Base-by-base conservation (phyloP, 2,797 vertebrate species). In the Lacerta bilineata region DNA sequence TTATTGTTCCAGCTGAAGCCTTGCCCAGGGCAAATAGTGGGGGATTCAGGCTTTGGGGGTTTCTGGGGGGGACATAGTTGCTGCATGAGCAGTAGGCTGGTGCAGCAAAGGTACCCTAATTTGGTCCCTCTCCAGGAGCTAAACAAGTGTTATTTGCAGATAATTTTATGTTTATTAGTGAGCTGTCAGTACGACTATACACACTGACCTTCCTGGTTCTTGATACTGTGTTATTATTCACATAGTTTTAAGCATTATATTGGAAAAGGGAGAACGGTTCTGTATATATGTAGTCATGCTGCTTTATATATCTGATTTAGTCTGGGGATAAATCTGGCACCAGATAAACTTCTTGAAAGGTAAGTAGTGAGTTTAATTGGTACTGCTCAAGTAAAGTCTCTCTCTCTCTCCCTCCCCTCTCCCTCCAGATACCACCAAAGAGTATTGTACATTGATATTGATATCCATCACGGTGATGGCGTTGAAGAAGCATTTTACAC, bases 401-500 rank as follows among this genome's bases (percentile, higher is more conserved):
- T 50, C 39, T 71, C 10, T 27, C 39, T 71, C 10, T 27, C 61
- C 43, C 33, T 68, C n/a, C 17, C 59, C 11, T 20, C 64, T 43
- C 33, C 46, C 25, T 29, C 43, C 91, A 98, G 98, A 92, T 98
- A 98, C 95, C 98, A 99, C 96, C 98, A 99, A 97, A 98, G 98
- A 97, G 98, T 98, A 91, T 96, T 99, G 61, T 99, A 99, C 95
- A 98, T 99, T 90, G 98, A 98, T 88, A 98, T 98, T 87, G 98
- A 99, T 95, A 98, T 98, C 93, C 98, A 98, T 96, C 98, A 99
- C 80, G 98, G 98, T 83, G 98, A 98, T 93, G 98, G 98, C 88
- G 98, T 99, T 88, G 98, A 98, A 96, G 98, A 99, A 96, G 98
- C 98, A 71, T 98, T 99, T 97, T 98, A 98, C 95, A 99, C 98